Percentiles rank a stretch among this genome's conserved stretches.
These are phyloP conservation scores for Antennarius maculatus DNA, from an alignment of 2,797 vertebrate species.

Conservation along the genomic window DNA sequence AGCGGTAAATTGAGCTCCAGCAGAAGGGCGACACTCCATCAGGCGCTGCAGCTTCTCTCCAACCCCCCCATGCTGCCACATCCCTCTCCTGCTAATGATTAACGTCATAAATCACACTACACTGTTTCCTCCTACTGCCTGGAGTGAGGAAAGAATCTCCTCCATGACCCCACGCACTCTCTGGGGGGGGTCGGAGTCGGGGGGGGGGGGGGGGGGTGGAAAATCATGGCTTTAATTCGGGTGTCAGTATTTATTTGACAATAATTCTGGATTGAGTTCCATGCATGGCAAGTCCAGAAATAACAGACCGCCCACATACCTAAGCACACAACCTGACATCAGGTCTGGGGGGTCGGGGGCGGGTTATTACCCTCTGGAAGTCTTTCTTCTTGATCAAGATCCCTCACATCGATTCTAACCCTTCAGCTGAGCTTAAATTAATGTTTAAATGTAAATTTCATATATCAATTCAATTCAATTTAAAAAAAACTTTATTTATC, in stretches of 20 bases:
- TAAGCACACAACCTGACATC: conserved; percentile 12
- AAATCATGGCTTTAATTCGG: conserved; percentile 14
- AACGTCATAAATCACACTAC: conserved; percentile 67
- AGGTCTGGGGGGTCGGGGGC: too few species aligned
- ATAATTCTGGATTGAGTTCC: conserved; percentile 1
- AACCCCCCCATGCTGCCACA: conserved; percentile 35
- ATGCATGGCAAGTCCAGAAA: background rate
- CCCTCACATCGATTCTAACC: too few species aligned
- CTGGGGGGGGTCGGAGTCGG: background rate
- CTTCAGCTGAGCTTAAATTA: too few species aligned
- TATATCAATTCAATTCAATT: too few species aligned
- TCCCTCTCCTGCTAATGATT: conserved; percentile 64
- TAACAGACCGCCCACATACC: background rate
- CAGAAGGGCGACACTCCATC: conserved; percentile 61
- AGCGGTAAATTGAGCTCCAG: conserved; percentile 38
- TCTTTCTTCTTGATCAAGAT: too few species aligned
- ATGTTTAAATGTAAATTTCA: too few species aligned
- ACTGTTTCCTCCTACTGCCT: conserved; percentile 48
- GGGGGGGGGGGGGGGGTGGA: background rate
- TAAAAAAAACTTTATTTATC: too few species aligned
- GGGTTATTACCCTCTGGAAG: too few species aligned
- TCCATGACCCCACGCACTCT: conserved; percentile 25
- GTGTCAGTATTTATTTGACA: conserved; percentile 8
- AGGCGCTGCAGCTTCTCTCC: conserved; percentile 46
- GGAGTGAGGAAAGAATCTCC: conserved; percentile 36